Evolutionary conservation across 2,888 invertebrate species (phyloP).

Genomic region (Xestia ashworthii): DNA sequence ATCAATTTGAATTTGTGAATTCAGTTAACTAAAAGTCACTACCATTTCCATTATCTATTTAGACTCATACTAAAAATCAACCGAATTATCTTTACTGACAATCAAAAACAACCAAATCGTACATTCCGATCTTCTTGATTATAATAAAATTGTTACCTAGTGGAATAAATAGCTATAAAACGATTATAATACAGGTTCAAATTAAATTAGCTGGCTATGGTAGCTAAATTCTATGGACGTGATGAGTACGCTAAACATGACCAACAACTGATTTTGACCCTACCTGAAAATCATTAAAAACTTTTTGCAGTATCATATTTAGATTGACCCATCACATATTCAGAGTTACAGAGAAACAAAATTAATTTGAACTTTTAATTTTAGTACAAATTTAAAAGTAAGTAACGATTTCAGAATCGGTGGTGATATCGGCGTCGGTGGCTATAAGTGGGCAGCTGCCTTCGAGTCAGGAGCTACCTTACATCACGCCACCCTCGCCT

Average conservation of each 20-base stretch:
- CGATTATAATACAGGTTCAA: background rate
- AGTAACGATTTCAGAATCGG: slow-evolving; percentile 77
- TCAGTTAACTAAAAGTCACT: background rate
- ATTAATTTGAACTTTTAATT: background rate
- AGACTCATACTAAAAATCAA: slow-evolving; percentile 22
- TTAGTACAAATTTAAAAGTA: slow-evolving; percentile 12
- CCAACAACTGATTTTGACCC: background rate
- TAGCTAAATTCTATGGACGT: background rate
- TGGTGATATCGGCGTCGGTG: slow-evolving; percentile 95
- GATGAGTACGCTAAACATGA: background rate
- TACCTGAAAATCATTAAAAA: background rate
- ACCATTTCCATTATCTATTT: background rate
- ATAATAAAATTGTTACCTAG: slow-evolving; percentile 30
- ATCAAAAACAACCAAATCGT: slow-evolving; percentile 44
- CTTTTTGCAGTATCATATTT: background rate
- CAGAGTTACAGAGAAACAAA: background rate
- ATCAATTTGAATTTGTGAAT: background rate
- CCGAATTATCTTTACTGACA: slow-evolving; percentile 15
- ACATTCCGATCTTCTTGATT: slow-evolving; percentile 42
- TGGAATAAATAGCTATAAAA: slow-evolving; percentile 34
- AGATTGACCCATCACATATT: background rate
- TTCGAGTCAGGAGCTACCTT: slow-evolving; percentile 96
- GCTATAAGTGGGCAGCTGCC: slow-evolving; percentile 96
- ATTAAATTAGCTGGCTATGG: background rate
- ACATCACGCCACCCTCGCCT: slow-evolving; percentile 95